A percentile compares a stretch with the other conserved stretches of the same genome.
phyloP scores from a whole-genome alignment of 2,113 vertebrate species.

The Furnarius figulus region DNA sequence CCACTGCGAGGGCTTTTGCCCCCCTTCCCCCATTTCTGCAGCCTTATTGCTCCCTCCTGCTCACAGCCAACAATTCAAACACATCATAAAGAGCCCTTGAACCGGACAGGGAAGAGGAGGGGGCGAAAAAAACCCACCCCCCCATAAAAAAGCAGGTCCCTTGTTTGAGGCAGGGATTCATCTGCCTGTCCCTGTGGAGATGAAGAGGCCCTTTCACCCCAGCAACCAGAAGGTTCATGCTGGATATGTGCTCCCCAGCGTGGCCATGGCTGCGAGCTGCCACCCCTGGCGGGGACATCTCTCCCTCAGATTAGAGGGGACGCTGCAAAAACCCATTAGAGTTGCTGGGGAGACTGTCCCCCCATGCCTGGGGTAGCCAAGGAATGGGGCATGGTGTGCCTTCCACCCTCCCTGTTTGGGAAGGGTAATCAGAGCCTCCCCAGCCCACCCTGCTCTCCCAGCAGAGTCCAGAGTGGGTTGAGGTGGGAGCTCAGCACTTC shows the following conservation, averaged over 20 bases:
- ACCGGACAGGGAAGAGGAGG: background rate
- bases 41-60: conserved; percentile 25
- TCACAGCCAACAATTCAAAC: conserved; percentile 26
- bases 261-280: conserved; percentile 41
- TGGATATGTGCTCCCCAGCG: conserved; percentile 54
- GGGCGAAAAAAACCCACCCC: background rate
- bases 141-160: background rate
- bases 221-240: conserved; percentile 62
- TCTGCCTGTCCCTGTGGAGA: conserved; percentile 40
- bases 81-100: conserved; percentile 44
- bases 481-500: conserved; percentile 25
- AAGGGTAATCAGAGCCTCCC: background rate
- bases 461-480: background rate
- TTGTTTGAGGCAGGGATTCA: conserved; percentile 44
- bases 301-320: conserved; percentile 48
- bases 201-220: conserved; percentile 66
- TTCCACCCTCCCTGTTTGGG: background rate
- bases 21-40: background rate
- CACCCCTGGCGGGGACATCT: conserved; percentile 51
- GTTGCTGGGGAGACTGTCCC: conserved; percentile 71
- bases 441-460: background rate
- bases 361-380: conserved; percentile 27
- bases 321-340: background rate
- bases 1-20: background rate
- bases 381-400: background rate